Percentiles rank a stretch among this genome's conserved stretches.
Conservation (phyloP, 2,113 vertebrate species). For the Melierax canorus region DNA sequence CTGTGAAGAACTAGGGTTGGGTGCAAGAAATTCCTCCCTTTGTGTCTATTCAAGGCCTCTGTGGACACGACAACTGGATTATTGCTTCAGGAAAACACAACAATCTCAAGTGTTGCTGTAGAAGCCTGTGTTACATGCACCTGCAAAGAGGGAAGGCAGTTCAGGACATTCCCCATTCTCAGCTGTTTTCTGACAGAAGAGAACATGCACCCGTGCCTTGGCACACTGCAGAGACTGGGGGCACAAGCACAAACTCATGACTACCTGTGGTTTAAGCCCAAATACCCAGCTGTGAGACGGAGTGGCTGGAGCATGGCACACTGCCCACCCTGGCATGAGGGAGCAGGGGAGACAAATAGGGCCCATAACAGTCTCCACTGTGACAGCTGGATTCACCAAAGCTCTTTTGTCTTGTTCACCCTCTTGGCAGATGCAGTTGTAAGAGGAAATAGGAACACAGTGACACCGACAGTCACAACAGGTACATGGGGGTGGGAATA, state of each 20-base stretch:
- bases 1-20: not conserved
- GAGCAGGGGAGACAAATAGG: not conserved
- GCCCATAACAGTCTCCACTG: rapidly evolving
- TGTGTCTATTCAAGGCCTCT: not conserved
- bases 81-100: not conserved
- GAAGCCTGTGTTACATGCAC: not conserved
- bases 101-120: rapidly evolving
- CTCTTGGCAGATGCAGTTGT: no score
- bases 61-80: not conserved
- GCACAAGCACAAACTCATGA: not conserved
- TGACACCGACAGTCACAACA: not conserved
- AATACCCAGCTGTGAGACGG: not conserved
- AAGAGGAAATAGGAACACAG: not conserved
- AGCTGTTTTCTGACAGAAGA: not conserved
- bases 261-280: not conserved
- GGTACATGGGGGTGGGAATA: rapidly evolving
- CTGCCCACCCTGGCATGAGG: not conserved
- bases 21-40: not conserved
- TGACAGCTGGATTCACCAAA: not conserved
- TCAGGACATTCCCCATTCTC: not conserved
- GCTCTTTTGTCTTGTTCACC: not conserved
- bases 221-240: not conserved
- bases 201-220: rapidly evolving
- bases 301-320: rapidly evolving
- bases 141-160: not conserved